These are phyloP conservation scores for Lasioglossum leucozonium DNA, from an alignment of 2,888 invertebrate genomes.

Conservation along the genomic window DNA sequence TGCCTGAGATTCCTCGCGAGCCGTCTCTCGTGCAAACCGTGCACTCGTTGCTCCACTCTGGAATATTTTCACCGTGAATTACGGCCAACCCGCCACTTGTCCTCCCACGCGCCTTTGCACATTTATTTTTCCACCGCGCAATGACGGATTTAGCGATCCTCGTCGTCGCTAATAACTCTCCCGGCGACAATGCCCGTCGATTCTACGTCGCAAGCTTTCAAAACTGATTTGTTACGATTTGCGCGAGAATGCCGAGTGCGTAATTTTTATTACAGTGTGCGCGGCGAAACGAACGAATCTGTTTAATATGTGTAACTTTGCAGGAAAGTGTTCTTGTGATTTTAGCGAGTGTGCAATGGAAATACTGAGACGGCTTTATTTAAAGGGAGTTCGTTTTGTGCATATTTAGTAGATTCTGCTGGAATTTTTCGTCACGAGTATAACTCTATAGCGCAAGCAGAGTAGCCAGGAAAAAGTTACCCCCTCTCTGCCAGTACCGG, in stretches of 20 bases:
- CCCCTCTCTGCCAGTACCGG: too few species aligned
- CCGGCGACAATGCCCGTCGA: neutral
- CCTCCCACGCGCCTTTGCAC: neutral
- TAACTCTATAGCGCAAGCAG: too few species aligned
- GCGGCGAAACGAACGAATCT: neutral
- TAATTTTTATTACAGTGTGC: neutral
- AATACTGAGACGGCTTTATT: neutral
- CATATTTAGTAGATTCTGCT: too few species aligned
- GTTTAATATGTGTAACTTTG: neutral
- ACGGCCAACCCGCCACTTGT: slow-evolving; percentile 2
- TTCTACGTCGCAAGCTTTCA: neutral
- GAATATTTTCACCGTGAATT: slow-evolving; percentile 30
- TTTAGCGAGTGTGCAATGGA: neutral
- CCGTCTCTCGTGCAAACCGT: neutral
- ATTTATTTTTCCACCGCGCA: neutral
- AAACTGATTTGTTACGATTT: neutral
- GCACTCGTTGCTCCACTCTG: neutral
- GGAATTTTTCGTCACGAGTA: too few species aligned
- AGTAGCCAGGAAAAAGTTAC: too few species aligned
- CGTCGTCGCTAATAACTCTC: neutral
- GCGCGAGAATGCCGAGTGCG: neutral
- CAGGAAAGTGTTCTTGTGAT: neutral
- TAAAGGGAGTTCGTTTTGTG: too few species aligned
- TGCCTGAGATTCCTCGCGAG: slow-evolving; percentile 4
- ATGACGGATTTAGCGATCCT: neutral